Evolutionary conservation across 1,140 invertebrate genomes (phyloP).

Genomic region (Sitophilus oryzae): DNA sequence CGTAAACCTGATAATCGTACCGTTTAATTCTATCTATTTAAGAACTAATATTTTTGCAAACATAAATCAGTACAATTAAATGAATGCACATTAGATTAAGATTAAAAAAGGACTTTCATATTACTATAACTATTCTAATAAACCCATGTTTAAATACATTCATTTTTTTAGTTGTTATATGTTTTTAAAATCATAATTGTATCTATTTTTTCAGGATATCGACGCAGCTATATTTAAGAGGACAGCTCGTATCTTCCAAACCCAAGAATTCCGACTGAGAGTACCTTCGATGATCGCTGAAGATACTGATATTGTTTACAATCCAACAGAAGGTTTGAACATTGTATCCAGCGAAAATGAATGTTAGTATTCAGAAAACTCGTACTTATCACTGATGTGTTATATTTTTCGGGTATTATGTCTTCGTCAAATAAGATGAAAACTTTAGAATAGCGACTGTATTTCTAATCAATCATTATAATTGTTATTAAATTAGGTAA

Average conservation of each 20-base stretch:
- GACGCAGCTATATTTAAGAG: constrained; percentile 69
- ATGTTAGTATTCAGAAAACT: constrained; percentile 45
- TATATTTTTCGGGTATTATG: too few species aligned
- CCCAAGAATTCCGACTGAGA: constrained; percentile 62
- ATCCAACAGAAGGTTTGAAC: constrained; percentile 60
- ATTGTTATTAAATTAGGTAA: constrained; percentile 2
- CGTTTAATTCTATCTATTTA: too few species aligned
- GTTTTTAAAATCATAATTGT: neutral
- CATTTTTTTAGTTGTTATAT: too few species aligned
- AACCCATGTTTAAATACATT: neutral
- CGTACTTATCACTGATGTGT: too few species aligned
- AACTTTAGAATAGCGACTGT: too few species aligned
- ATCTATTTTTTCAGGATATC: constrained; percentile 50
- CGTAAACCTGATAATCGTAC: too few species aligned
- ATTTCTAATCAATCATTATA: neutral
- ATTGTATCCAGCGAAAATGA: constrained; percentile 50
- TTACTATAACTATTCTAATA: too few species aligned
- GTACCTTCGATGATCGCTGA: constrained; percentile 68
- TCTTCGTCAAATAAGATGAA: too few species aligned
- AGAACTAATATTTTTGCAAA: too few species aligned
- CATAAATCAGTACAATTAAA: too few species aligned
- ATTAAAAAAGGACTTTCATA: too few species aligned
- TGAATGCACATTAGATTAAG: too few species aligned
- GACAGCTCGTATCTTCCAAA: constrained; percentile 60
- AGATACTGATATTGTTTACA: constrained; percentile 59